phyloP scores from a whole-genome alignment of 2,113 vertebrate genomes.

The Formicarius rufipectus region DNA sequence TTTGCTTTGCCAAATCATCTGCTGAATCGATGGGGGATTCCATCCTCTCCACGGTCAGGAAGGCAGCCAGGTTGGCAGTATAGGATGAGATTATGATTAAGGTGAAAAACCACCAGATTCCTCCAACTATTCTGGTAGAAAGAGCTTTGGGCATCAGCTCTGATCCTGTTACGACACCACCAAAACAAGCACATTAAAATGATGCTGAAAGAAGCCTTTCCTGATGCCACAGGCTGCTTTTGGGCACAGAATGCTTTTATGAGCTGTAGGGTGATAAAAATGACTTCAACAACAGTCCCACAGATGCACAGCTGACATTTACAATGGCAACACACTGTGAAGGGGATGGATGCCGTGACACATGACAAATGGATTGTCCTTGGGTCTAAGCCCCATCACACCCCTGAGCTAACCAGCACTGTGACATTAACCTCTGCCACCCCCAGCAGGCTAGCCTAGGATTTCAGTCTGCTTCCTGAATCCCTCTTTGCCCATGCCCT shows the following conservation, averaged over 20 bases:
- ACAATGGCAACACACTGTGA: conserved; percentile 49
- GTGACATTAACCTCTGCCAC: neutral
- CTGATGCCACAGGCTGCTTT: neutral
- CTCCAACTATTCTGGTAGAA: conserved; percentile 97
- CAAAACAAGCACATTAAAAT: conserved; percentile 64
- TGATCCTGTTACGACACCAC: conserved; percentile 84
- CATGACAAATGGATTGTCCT: conserved; percentile 51
- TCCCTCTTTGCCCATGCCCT: neutral
- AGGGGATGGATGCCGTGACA: conserved; percentile 39
- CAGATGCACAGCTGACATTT: conserved; percentile 44
- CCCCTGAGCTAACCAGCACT: conserved; percentile 1
- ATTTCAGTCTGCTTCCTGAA: neutral
- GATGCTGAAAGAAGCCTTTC: neutral
- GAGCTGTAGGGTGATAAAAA: conserved; percentile 26
- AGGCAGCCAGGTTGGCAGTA: conserved; percentile 97
- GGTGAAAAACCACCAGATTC: conserved; percentile 99
- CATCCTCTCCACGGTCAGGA: conserved; percentile 97
- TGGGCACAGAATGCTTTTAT: conserved; percentile 35
- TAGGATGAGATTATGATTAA: conserved; percentile 98
- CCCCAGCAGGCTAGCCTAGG: neutral
- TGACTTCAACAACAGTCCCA: conserved; percentile 39
- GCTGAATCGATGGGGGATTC: conserved; percentile 97
- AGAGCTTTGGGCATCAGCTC: conserved; percentile 99
- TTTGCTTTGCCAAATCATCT: conserved; percentile 96
- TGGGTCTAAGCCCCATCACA: neutral